Base-by-base conservation (phyloP, 2,888 invertebrate genomes). In the Heliconius ethilla region DNA sequence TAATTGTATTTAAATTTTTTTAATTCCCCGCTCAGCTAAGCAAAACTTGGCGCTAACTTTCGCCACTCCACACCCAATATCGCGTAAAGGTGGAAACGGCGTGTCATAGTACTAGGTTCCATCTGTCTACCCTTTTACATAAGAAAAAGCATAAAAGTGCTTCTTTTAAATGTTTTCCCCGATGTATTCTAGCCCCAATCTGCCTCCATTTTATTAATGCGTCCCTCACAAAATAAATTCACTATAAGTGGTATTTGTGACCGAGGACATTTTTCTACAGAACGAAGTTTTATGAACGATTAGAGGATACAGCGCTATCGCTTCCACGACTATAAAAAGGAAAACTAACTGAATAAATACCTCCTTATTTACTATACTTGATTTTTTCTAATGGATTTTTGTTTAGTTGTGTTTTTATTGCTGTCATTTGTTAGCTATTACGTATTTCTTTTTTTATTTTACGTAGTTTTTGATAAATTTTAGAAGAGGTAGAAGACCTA, bases 211-310 rank as follows among this genome's bases (percentile, higher is more conserved):
- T 88, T 91, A 92, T 93, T 91, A 93, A 92, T 91, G 90, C 88
- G 87, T 83, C 84, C 85, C 85, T 85, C 83, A 85, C 85, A 87
- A 89, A 89, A 92, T 93, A 92, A 90, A 92, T 92, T 92, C 84
- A 84, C 84, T 87, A 87, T 89, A 91, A 91, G 89, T 89, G 89
- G 89, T 91, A 89, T 91, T 91, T 91, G 91, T 85, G 89, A 87
- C 85, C 83, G 82, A 83, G 82, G 85, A 83, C 84, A 84, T 85
- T 85, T 85, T 83, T 84, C 81, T 83, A 79, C 77, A 79, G 82
- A 86, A 84, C 83, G 81, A 84, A 83, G 85, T 84, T 87, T 87
- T 86, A 86, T 86, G 86, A 84, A 85, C 85, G 84, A 83, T 85
- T 82, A 82, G 84, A 81, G 78, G 51, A 65, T 72, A 74, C 73